These are phyloP conservation scores for Dynastes tityus DNA, from an alignment of 2,888 invertebrate species.

Conservation along the genomic window DNA sequence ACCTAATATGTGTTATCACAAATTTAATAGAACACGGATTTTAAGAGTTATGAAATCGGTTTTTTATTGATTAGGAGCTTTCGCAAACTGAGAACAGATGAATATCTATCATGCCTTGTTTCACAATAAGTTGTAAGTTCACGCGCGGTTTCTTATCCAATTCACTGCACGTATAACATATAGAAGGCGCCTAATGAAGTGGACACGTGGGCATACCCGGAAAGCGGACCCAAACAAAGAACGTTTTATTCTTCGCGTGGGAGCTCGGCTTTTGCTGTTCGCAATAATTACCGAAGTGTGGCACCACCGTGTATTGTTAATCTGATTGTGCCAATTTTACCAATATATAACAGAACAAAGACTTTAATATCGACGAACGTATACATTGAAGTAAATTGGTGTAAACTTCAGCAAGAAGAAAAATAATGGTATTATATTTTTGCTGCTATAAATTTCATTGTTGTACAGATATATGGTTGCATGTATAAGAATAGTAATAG, in stretches of 20 bases:
- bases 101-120: neutral
- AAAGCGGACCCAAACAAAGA: constrained; percentile 13
- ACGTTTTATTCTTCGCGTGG: constrained; percentile 21
- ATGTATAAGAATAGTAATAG: too few species aligned
- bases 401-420: too few species aligned
- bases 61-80: too few species aligned
- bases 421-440: too few species aligned
- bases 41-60: too few species aligned
- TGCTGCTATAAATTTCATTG: too few species aligned
- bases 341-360: neutral
- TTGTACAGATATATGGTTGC: too few species aligned
- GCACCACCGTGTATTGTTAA: neutral
- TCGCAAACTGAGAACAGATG: too few species aligned
- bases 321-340: constrained; percentile 8
- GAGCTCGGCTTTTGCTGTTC: constrained; percentile 13
- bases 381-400: too few species aligned
- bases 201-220: constrained; percentile 29
- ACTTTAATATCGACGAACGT: neutral
- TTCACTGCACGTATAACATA: neutral
- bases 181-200: constrained; percentile 15
- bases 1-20: too few species aligned
- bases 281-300: constrained; percentile 23
- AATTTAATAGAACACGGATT: too few species aligned
- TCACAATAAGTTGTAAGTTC: neutral
- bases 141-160: neutral